These are phyloP conservation scores for Cataglyphis cursor DNA, from an alignment of 2,888 invertebrate species.

Conservation along the genomic window DNA sequence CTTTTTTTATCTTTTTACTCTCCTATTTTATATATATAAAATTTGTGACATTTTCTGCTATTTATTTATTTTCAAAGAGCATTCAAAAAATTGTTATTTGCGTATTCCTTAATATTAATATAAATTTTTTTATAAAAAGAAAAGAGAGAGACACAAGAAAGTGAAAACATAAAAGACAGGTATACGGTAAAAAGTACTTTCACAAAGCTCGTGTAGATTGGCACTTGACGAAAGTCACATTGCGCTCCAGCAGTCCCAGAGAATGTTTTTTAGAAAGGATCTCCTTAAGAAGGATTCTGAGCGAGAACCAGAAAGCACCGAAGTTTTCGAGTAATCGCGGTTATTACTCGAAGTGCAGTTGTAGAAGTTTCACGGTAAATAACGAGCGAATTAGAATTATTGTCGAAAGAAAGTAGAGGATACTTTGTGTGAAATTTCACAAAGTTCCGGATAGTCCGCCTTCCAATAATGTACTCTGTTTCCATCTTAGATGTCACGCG, in stretches of 20 bases:
- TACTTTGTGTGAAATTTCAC: constrained; percentile 42
- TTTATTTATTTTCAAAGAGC: not conserved
- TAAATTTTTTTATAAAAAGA: constrained; percentile 8
- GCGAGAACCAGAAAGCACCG: constrained; percentile 25
- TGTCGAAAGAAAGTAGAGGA: constrained; percentile 51
- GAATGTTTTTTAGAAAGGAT: constrained; percentile 51
- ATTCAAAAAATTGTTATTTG: not conserved
- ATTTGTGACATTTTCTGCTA: not conserved
- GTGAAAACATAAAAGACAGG: not conserved
- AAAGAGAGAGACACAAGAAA: not conserved
- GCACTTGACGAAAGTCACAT: constrained; percentile 52
- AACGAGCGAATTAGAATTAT: constrained; percentile 73
- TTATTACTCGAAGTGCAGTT: constrained; percentile 67
- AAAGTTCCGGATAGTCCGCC: constrained; percentile 33
- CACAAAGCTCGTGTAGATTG: constrained; percentile 26
- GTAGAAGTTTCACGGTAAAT: constrained; percentile 68
- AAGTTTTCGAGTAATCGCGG: constrained; percentile 67
- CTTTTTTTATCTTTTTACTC: constrained; percentile 30
- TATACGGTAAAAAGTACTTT: not conserved
- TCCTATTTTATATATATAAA: constrained; percentile 24
- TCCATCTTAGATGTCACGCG: constrained; percentile 40
- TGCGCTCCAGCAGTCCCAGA: constrained; percentile 22
- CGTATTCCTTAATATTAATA: not conserved
- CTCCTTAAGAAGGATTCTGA: constrained; percentile 52
- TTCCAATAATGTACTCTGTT: constrained; percentile 51